Evolutionary conservation across 2,797 vertebrate species (phyloP).

Genomic region (Heteromormyrus szaboi): DNA sequence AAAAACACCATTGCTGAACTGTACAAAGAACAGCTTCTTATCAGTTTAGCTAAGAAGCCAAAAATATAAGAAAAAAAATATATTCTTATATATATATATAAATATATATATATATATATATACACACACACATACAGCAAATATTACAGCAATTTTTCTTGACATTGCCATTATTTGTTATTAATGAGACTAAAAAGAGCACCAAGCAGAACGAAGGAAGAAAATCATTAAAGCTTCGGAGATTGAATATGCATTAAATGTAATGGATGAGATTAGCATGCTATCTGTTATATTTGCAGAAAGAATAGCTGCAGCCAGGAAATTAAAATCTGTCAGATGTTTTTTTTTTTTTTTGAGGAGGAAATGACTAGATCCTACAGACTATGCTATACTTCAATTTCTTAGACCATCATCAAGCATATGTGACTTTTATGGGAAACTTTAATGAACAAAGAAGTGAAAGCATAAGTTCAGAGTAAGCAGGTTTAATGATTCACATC

Average conservation of each 20-base stretch:
- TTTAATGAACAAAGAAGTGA: neutral
- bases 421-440: neutral
- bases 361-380: slow-evolving; percentile 3
- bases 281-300: neutral
- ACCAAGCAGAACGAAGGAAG: neutral
- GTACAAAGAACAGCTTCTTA: neutral
- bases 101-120: neutral
- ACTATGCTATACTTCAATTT: neutral
- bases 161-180: slow-evolving; percentile 19
- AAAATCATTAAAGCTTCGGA: neutral
- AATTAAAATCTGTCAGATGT: slow-evolving; percentile 15
- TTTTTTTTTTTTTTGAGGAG: neutral
- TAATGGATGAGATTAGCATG: neutral
- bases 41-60: neutral
- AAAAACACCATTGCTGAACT: neutral
- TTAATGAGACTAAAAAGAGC: slow-evolving; percentile 5
- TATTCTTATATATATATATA: too few relatives aligned
- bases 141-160: neutral
- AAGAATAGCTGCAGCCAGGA: slow-evolving; percentile 8
- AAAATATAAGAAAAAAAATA: neutral
- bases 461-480: neutral
- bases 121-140: neutral
- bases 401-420: neutral
- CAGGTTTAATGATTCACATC: neutral
- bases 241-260: neutral